These are phyloP conservation scores for Osmoderma eremita DNA, from an alignment of 2,888 invertebrate species.

Conservation along the genomic window DNA sequence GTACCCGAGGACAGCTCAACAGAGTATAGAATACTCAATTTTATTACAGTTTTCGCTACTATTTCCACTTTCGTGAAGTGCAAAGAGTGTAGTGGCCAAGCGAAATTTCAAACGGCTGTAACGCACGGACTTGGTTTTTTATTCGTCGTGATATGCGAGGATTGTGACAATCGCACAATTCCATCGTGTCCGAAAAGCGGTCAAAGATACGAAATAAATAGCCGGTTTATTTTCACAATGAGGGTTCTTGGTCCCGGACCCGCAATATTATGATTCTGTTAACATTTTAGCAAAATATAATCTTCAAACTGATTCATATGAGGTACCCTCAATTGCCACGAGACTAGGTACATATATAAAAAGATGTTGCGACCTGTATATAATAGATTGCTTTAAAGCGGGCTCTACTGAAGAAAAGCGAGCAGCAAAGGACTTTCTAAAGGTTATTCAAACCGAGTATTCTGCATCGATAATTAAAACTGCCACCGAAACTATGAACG, in stretches of 20 bases:
- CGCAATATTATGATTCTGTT: too few species aligned
- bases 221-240: slow-evolving; percentile 47
- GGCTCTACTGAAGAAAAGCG: not conserved
- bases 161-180: slow-evolving; percentile 44
- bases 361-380: slow-evolving; percentile 3
- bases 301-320: not conserved
- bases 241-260: too few species aligned
- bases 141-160: slow-evolving; percentile 46
- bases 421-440: not conserved
- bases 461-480: not conserved
- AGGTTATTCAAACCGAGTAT: not conserved
- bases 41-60: slow-evolving; percentile 39
- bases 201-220: slow-evolving; percentile 47
- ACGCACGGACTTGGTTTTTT: slow-evolving; percentile 48
- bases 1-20: slow-evolving; percentile 34
- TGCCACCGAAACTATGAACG: slow-evolving; percentile 2
- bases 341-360: not conserved
- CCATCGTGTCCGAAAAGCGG: slow-evolving; percentile 44
- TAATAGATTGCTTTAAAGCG: not conserved
- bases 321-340: not conserved
- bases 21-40: slow-evolving; percentile 26
- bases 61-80: slow-evolving; percentile 31
- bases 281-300: slow-evolving; percentile 4
- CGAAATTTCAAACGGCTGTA: slow-evolving; percentile 44
- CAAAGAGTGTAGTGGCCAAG: slow-evolving; percentile 33